Evolutionary conservation across 2,113 vertebrate species (phyloP), one percentile per base, ranked within the genome.

Genomic region (Caretta caretta): DNA sequence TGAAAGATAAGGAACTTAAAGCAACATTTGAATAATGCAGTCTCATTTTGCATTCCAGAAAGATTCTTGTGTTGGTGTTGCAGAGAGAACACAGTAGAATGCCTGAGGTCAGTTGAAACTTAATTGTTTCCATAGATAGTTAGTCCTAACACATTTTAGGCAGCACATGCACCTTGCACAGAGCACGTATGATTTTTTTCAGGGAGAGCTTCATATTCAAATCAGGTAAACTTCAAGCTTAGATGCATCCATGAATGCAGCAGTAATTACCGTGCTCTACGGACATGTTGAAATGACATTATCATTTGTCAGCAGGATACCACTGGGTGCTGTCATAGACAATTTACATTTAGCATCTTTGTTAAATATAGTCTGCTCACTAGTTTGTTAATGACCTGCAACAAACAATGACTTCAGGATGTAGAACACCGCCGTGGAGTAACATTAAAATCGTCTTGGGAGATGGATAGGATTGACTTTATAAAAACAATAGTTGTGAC

Each of bases 221-320:
- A 90, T 97, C 86, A 97, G 81, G 88, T 96, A 95, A 97, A 94
- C 93, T 94, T 96, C 83, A 97, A 95, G 89, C 92, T 88, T 88
- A 91, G 86, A 96, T 91, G 97, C 91, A 93, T 94, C 92, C 46
- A 83, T 85, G 82, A 94, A 90, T 89, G 93, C 56, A 95, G 95
- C 91, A 95, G 85, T 94, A 97, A 97, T 98, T 97, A 91, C 89
- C 79, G 76, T 59, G 82, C 97, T 97, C 94, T 80, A 85, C 97
- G 95, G 95, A 98, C 89, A 96, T 16, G 50, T 93, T 95, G 53
- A 88, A 96, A 75, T 94, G 89, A 94, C 92, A 97, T 89, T 92
- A 94, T 94, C 87, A 59, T 93, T 97, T 98, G 91, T 96, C 94
- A 96, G 95, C 93, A 97, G 96, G 90, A 95, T 93, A 86, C 76